Evolutionary conservation across 2,797 vertebrate genomes (phyloP).

Genomic region (Gymnothorax reevesii): DNA sequence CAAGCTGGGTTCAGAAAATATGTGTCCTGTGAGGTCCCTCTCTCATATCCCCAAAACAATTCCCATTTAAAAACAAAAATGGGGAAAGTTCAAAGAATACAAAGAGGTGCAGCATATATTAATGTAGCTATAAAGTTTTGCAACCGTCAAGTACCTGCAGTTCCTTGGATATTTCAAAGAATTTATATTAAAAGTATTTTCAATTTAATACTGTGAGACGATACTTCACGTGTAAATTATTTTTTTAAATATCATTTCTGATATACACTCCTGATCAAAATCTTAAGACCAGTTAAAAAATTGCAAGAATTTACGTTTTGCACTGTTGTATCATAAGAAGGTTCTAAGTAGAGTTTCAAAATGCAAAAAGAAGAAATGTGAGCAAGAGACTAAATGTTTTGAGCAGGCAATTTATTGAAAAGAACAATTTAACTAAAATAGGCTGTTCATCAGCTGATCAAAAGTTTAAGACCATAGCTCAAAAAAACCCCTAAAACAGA

Average conservation of each 20-base stretch:
- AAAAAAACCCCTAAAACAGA: too few relatives aligned
- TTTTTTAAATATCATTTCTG: neutral
- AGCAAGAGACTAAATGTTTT: too few relatives aligned
- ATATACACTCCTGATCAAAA: too few relatives aligned
- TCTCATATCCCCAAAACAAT: neutral
- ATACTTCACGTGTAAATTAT: neutral
- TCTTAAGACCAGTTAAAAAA: too few relatives aligned
- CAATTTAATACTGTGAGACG: constrained; percentile 5
- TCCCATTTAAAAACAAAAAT: neutral
- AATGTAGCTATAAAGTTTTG: neutral
- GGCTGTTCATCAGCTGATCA: too few relatives aligned
- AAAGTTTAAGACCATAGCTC: too few relatives aligned
- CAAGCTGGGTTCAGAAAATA: neutral
- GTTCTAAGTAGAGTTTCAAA: too few relatives aligned
- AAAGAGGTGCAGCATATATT: neutral
- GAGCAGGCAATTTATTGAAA: too few relatives aligned
- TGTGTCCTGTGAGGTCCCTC: neutral
- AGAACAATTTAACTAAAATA: too few relatives aligned
- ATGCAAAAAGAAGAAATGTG: too few relatives aligned
- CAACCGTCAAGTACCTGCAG: neutral
- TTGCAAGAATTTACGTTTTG: too few relatives aligned
- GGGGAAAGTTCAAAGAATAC: neutral
- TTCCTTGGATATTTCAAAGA: neutral
- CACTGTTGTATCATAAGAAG: too few relatives aligned
- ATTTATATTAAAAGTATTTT: neutral